Base-by-base conservation (phyloP, 2,113 vertebrate species). In the Hirundichthys speculiger region DNA sequence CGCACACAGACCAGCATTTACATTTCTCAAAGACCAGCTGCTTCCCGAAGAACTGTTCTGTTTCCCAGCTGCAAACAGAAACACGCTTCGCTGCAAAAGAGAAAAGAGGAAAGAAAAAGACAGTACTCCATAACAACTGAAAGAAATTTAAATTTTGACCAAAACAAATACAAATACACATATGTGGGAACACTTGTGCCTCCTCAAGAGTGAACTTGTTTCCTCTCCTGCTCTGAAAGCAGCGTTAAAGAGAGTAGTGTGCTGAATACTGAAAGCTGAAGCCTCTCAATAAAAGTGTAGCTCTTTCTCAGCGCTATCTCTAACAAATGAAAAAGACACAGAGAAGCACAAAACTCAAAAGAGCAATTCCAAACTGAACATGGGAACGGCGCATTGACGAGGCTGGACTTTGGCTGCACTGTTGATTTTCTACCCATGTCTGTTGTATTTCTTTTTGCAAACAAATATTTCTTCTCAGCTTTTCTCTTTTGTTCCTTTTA, bases 1-100 rank as follows among this genome's bases (percentile, higher is more conserved):
- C 47, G 63, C 43, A 77, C 73, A 86, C 53, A 77, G 81, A 75
- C 42, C 0, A 42, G 78, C 82, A 66, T 71, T 73, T 66, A 77
- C 34, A 73, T 77, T 73, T 56, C 25, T 63, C 38, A 40, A 47
- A 54, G 72, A 74, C 52, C 70, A 65, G 71, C 61, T 66, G 57
- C 62, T 59, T 76, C 77, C 27, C 62, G 40, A 47, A 66, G 27
- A 20, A 77, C 45, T 27, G 8, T 15, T 69, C 53, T 15, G 52
- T 70, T 65, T 77, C 59, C 52, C 69, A 72, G 58, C 41, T 51
- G 45, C 69, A 69, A 68, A 80, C 10, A 30, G 40, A 69, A 62
- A 73, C 18, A 12, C 73, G 71, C 22, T 59, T 73, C 45, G 41
- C 25, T 46, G 41, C 27, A 69, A 59, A 55, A 34, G 10, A 11